Evolutionary conservation across 2,113 vertebrate species (phyloP).

Genomic region (Edolisoma coerulescens): DNA sequence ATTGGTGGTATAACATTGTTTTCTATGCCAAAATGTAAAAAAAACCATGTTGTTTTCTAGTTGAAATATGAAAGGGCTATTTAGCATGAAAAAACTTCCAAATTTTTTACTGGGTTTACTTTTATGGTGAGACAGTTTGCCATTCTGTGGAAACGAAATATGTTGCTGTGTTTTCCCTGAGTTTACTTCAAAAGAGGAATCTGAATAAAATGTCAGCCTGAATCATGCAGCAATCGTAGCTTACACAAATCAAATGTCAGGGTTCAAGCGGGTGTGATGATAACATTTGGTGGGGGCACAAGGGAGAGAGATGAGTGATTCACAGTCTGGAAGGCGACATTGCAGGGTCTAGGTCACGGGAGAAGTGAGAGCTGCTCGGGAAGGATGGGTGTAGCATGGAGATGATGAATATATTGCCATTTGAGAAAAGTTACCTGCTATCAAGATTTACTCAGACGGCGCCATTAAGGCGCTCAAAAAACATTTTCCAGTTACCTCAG

Average conservation of each 20-base stretch:
- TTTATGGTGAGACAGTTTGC: not conserved
- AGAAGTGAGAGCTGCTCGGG: not conserved
- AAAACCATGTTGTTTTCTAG: not conserved
- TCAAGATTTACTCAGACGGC: not conserved
- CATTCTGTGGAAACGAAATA: not conserved
- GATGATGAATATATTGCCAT: not conserved
- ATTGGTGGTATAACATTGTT: not conserved
- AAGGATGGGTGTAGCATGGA: not conserved
- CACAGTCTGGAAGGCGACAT: not conserved
- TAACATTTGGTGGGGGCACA: not conserved
- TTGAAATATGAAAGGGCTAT: not conserved
- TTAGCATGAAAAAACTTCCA: not conserved
- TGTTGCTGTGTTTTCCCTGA: not conserved
- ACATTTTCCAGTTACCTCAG: not conserved
- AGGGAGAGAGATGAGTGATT: not conserved
- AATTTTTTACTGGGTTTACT: not conserved
- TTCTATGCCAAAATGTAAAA: not conserved
- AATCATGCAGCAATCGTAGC: not conserved
- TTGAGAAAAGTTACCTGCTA: not conserved
- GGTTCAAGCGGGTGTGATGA: not conserved
- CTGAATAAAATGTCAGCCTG: constrained; percentile 14
- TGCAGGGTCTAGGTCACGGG: not conserved
- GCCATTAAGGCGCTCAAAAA: not conserved
- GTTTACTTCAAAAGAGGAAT: not conserved
- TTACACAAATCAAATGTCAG: constrained; percentile 28